Conservation (phyloP, 1,140 invertebrate species). For the Agrypnia vestita region DNA sequence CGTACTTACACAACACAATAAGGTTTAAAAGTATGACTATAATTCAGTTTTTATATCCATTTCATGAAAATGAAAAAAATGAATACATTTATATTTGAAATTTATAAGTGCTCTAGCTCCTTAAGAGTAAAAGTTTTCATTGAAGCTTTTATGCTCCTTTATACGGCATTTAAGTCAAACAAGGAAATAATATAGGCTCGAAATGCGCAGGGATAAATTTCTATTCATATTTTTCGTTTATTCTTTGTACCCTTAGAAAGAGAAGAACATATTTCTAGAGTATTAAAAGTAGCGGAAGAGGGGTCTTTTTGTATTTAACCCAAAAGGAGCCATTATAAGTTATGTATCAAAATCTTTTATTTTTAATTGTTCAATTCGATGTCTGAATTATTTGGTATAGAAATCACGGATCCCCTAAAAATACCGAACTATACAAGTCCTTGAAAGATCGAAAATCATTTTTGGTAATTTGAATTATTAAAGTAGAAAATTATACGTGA, state of each 20-base stretch:
- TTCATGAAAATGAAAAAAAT: constrained; percentile 32
- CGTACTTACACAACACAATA: constrained; percentile 11
- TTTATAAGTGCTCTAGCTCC: constrained; percentile 40
- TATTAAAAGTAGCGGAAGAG: constrained; percentile 26
- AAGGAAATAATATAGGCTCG: constrained; percentile 32
- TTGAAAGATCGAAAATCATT: no score
- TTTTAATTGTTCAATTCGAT: neutral
- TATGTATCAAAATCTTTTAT: constrained; percentile 5
- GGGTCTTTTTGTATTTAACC: neutral
- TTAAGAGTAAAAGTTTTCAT: constrained; percentile 46
- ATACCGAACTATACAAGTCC: no score
- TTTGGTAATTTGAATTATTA: no score
- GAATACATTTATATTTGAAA: constrained; percentile 41
- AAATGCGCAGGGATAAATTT: constrained; percentile 43
- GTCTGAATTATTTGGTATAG: no score
- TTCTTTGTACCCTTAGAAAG: constrained; percentile 39
- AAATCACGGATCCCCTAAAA: no score
- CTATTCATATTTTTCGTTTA: constrained; percentile 47
- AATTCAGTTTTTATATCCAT: constrained; percentile 37
- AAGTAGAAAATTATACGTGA: no score
- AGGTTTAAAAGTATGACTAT: constrained; percentile 22
- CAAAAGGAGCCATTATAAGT: neutral
- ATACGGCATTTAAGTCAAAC: constrained; percentile 39
- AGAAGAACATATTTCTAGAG: constrained; percentile 34
- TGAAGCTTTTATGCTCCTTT: constrained; percentile 40